These are phyloP conservation scores for Eudyptes chrysolophus DNA, from an alignment of 2,113 vertebrate genomes.

Conservation along the genomic window DNA sequence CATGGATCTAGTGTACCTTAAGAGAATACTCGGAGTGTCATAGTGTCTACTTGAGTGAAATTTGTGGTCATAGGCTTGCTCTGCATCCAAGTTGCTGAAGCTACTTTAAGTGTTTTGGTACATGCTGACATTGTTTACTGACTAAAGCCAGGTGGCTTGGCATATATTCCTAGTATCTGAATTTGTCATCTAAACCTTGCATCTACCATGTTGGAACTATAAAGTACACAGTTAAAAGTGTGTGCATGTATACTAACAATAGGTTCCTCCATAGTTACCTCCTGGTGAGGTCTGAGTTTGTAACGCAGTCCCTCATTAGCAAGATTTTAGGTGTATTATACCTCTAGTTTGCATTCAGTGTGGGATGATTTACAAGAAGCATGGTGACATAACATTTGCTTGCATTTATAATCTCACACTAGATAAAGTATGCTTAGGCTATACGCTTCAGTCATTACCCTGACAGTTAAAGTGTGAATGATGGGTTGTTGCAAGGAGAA, in stretches of 20 bases:
- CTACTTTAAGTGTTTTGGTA: background rate
- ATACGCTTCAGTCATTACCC: background rate
- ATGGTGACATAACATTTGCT: background rate
- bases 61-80: background rate
- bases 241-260: background rate
- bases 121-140: background rate
- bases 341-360: background rate
- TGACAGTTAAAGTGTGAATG: background rate
- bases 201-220: background rate
- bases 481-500: background rate
- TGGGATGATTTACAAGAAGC: background rate
- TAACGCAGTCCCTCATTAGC: background rate
- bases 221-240: background rate
- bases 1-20: background rate
- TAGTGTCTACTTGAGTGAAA: background rate
- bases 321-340: background rate
- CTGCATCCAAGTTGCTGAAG: background rate
- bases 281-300: background rate
- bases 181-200: background rate
- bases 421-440: background rate
- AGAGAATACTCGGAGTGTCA: background rate
- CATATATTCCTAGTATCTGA: background rate
- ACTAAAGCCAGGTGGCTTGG: background rate
- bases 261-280: background rate
- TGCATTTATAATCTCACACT: background rate